Percentiles rank a stretch among this genome's conserved stretches.
These are phyloP conservation scores for Leptinotarsa juncta DNA, from an alignment of 2,888 invertebrate genomes.

Conservation along the genomic window DNA sequence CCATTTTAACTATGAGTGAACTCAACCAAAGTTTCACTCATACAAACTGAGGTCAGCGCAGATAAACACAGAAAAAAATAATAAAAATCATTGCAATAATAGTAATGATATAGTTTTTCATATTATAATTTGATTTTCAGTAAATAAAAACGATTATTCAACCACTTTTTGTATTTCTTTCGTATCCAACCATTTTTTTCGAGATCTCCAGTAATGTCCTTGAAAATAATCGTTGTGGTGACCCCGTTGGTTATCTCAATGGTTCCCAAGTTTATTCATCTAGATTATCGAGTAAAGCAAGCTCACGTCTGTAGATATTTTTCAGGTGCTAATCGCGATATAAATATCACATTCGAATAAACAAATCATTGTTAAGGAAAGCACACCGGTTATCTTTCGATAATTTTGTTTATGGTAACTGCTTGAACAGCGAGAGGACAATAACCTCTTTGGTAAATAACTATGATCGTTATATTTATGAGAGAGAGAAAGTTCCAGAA, in stretches of 20 bases:
- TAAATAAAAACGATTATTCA: too few species aligned
- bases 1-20: too few species aligned
- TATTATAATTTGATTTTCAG: too few species aligned
- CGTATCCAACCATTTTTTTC: neutral
- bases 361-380: slow-evolving; percentile 19
- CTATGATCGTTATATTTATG: neutral
- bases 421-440: slow-evolving; percentile 13
- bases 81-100: too few species aligned
- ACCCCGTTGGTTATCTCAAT: neutral
- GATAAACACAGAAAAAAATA: too few species aligned
- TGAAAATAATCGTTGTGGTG: neutral
- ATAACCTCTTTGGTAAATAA: slow-evolving; percentile 6
- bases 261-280: neutral
- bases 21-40: too few species aligned
- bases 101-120: too few species aligned
- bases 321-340: slow-evolving; percentile 17
- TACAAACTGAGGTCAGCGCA: too few species aligned
- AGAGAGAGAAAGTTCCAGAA: neutral
- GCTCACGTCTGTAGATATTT: slow-evolving; percentile 4
- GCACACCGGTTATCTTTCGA: slow-evolving; percentile 27
- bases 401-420: slow-evolving; percentile 36
- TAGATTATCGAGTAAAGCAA: neutral
- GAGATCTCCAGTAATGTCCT: neutral
- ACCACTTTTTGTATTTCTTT: too few species aligned
- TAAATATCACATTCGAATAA: slow-evolving; percentile 20